Evolutionary conservation across 2,888 invertebrate species (phyloP).

Genomic region (Protodeltote pygarga): DNA sequence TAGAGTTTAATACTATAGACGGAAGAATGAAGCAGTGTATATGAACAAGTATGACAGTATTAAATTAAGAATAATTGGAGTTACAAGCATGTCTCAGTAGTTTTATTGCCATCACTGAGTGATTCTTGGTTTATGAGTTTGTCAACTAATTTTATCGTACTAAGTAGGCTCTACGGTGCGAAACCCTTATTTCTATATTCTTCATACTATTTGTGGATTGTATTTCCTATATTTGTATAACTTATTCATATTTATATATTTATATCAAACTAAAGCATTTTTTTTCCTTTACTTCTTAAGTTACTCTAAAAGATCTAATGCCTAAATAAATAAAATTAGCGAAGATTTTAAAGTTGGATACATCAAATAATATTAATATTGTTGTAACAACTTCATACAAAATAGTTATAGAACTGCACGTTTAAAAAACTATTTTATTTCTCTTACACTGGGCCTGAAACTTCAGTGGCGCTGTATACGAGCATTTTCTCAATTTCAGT

Average conservation of each 20-base stretch:
- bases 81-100: constrained; percentile 53
- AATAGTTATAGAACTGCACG: constrained; percentile 42
- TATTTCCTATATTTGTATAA: no score
- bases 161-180: not conserved
- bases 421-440: constrained; percentile 68
- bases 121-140: constrained; percentile 53
- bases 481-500: constrained; percentile 82
- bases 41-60: constrained; percentile 55
- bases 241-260: no score
- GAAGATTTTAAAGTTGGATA: not conserved
- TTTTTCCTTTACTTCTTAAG: no score
- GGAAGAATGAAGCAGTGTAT: no score
- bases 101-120: constrained; percentile 58
- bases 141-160: constrained; percentile 49
- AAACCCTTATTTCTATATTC: no score
- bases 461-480: constrained; percentile 67
- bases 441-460: constrained; percentile 61
- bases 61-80: constrained; percentile 55
- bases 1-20: no score
- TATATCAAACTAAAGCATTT: no score
- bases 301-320: no score
- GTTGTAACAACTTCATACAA: constrained; percentile 11
- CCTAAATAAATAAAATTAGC: not conserved
- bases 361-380: no score
- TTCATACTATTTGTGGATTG: no score